Conservation (phyloP, 2,888 invertebrate species). For the Limnephilus lunatus region DNA sequence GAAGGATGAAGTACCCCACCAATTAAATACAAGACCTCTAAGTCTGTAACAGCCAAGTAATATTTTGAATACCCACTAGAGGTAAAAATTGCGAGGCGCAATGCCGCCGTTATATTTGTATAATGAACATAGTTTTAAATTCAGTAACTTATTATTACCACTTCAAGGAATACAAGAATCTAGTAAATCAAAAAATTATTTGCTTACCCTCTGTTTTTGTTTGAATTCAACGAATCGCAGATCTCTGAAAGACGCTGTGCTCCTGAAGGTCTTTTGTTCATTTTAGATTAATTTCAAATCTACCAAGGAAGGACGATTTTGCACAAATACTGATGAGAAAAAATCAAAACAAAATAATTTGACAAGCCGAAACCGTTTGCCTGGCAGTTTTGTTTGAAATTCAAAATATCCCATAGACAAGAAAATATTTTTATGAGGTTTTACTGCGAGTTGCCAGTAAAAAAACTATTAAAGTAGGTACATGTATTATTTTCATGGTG, state of each 20-base stretch:
- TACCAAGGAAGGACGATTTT: not conserved
- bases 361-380: not conserved
- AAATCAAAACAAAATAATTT: not conserved
- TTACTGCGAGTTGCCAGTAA: not conserved
- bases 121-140: too few relatives aligned
- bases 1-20: too few relatives aligned
- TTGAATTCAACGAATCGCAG: slow-evolving; percentile 37
- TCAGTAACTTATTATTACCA: too few relatives aligned
- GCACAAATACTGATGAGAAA: not conserved
- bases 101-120: too few relatives aligned
- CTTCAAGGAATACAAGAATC: too few relatives aligned
- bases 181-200: not conserved
- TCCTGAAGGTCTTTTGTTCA: slow-evolving; percentile 27
- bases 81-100: too few relatives aligned
- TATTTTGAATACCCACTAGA: too few relatives aligned
- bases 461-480: not conserved
- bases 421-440: not conserved
- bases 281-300: not conserved
- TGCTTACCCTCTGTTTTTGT: not conserved
- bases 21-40: too few relatives aligned
- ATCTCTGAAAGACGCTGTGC: slow-evolving; percentile 55
- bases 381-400: slow-evolving; percentile 34
- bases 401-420: slow-evolving; percentile 4
- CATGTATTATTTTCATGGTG: not conserved
- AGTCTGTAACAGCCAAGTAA: too few relatives aligned